Conservation (phyloP, 2,888 invertebrate species). For the Tuta absoluta region DNA sequence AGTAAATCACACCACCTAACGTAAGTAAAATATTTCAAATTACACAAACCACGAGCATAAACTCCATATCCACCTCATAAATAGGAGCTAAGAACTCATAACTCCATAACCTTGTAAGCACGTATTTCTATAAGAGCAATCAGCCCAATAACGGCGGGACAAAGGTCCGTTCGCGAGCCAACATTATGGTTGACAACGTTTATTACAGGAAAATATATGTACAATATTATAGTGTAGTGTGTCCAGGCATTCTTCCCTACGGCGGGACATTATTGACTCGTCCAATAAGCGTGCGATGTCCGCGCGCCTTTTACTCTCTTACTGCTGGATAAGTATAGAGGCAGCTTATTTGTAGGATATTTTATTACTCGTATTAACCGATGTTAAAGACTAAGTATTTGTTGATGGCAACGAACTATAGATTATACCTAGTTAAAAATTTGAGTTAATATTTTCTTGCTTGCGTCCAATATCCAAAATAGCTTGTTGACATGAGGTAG, state of each 20-base stretch:
- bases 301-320: conserved; percentile 67
- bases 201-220: conserved; percentile 52
- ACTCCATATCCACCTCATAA: neutral
- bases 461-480: no score
- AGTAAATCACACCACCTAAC: no score
- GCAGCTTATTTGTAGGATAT: conserved; percentile 23
- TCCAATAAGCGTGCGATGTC: conserved; percentile 75
- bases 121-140: conserved; percentile 26
- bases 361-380: no score
- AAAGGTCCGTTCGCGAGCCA: conserved; percentile 51
- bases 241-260: conserved; percentile 57
- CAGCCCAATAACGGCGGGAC: conserved; percentile 28
- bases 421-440: no score
- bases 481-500: no score
- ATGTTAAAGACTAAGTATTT: neutral
- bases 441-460: no score
- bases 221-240: conserved; percentile 25
- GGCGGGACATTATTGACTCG: conserved; percentile 76
- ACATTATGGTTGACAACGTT: conserved; percentile 71
- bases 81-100: neutral
- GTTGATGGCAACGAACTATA: neutral
- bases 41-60: neutral
- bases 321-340: conserved; percentile 43
- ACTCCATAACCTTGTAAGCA: conserved; percentile 2
- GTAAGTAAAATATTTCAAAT: neutral